These are phyloP conservation scores for Gastrophryne carolinensis DNA, from an alignment of 2,797 vertebrate genomes.

Conservation along the genomic window DNA sequence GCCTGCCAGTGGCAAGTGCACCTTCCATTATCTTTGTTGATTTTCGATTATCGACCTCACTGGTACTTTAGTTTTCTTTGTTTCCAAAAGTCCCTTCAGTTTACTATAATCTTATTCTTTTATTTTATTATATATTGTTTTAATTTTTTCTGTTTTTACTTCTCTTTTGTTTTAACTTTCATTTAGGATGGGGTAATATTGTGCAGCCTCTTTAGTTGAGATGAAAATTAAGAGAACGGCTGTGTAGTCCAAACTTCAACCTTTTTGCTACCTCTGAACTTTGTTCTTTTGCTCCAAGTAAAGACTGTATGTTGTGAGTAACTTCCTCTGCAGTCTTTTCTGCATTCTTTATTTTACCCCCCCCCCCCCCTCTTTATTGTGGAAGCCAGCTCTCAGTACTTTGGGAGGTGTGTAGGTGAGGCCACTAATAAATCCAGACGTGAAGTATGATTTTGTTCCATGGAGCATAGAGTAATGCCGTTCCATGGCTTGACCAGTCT, in stretches of 20 bases:
- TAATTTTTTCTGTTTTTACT: conserved; percentile 4
- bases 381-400: neutral
- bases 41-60: neutral
- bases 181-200: neutral
- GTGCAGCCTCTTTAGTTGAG: neutral
- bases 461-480: conserved; percentile 20
- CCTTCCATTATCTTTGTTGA: neutral
- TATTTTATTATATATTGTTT: neutral
- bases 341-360: neutral
- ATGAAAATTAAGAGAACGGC: neutral
- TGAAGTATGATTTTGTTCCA: conserved; percentile 18
- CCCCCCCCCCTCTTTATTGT: neutral
- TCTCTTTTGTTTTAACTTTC: conserved; percentile 1
- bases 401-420: conserved; percentile 8
- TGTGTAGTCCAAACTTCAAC: neutral
- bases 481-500: conserved; percentile 34
- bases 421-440: neutral
- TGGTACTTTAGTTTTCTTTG: neutral
- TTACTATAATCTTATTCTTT: neutral
- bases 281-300: neutral
- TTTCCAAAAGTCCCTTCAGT: neutral
- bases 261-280: neutral
- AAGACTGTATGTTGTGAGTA: neutral
- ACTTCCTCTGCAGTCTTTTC: neutral
- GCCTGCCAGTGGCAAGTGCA: neutral